These are phyloP conservation scores for Musca vetustissima DNA, from an alignment of 1,140 invertebrate genomes.

Conservation along the genomic window DNA sequence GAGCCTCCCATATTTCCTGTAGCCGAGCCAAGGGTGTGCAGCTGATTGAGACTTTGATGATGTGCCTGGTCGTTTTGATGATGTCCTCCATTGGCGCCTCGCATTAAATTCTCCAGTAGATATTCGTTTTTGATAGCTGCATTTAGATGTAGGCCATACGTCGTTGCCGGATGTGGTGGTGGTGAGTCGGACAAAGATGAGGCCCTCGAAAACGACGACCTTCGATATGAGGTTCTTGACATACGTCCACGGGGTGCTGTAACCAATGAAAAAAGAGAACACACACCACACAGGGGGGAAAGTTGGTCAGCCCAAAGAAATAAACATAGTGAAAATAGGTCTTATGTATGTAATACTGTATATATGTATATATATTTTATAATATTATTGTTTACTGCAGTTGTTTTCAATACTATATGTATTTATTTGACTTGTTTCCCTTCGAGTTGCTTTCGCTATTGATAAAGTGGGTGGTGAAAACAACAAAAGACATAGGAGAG, in stretches of 20 bases:
- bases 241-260: conserved; percentile 47
- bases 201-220: conserved; percentile 43
- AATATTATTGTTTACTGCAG: conserved; percentile 4
- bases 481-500: too few species aligned
- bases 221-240: conserved; percentile 36
- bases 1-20: conserved; percentile 8
- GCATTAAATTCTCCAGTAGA: conserved; percentile 46
- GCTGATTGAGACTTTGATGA: conserved; percentile 28
- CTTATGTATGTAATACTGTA: conserved; percentile 1
- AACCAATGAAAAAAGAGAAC: conserved; percentile 56
- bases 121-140: conserved; percentile 50
- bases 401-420: neutral
- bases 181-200: conserved; percentile 50
- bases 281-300: conserved; percentile 55
- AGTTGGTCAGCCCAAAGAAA: conserved; percentile 46
- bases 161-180: conserved; percentile 44
- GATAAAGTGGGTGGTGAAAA: too few species aligned
- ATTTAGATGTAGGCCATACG: conserved; percentile 48
- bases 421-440: too few species aligned
- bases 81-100: conserved; percentile 32
- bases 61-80: conserved; percentile 34
- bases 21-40: neutral
- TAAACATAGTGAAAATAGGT: conserved; percentile 29
- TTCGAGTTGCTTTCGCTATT: too few species aligned
- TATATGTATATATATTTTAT: neutral